phyloP scores from a whole-genome alignment of 1,140 invertebrate species.

The Orussus abietinus region DNA sequence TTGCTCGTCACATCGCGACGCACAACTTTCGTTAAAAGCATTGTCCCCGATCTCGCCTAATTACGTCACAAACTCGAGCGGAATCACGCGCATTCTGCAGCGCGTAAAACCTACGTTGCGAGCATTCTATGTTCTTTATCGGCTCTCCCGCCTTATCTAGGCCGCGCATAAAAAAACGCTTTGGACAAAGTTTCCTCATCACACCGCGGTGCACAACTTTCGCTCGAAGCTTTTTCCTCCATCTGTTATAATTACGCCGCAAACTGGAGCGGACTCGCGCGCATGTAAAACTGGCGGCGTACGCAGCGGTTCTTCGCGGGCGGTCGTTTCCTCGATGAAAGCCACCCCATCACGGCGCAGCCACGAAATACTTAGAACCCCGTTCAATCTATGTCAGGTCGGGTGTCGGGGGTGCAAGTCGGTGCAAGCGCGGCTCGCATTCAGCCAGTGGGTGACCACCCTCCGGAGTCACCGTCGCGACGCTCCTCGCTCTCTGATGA shows the following conservation, averaged over 20 bases:
- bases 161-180: no score
- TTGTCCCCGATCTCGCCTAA: no score
- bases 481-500: no score
- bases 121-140: no score
- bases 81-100: no score
- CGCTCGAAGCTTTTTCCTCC: not conserved
- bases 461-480: slow-evolving; percentile 20
- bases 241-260: not conserved
- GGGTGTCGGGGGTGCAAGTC: slow-evolving; percentile 20
- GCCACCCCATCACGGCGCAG: slow-evolving; percentile 17
- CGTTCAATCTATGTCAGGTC: slow-evolving; percentile 33
- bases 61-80: no score
- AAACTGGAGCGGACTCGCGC: not conserved
- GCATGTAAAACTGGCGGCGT: not conserved
- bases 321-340: not conserved
- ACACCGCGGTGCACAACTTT: not conserved
- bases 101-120: no score
- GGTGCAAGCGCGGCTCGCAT: slow-evolving; percentile 4
- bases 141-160: no score
- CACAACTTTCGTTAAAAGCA: no score
- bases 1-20: no score
- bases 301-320: not conserved
- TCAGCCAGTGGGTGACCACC: slow-evolving; percentile 27
- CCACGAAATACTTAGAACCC: slow-evolving; percentile 12
- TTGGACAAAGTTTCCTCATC: not conserved